Percentiles rank a stretch among this genome's conserved stretches.
These are phyloP conservation scores for Drymonia ruficornis DNA, from an alignment of 2,888 invertebrate genomes.

Conservation along the genomic window DNA sequence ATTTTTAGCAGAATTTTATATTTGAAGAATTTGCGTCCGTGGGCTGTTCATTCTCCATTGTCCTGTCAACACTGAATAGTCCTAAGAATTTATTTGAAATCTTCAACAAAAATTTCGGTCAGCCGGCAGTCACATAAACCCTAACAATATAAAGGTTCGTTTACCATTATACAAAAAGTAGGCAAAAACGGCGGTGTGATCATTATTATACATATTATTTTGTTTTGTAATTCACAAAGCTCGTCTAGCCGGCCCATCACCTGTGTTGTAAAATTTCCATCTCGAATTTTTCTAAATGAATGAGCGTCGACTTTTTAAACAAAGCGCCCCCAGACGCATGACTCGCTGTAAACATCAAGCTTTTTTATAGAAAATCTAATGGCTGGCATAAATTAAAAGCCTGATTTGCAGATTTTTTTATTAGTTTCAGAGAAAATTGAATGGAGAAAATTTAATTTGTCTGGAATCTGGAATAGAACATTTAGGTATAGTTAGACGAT, in stretches of 20 bases:
- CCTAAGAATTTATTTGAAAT: not conserved
- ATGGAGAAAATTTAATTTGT: not conserved
- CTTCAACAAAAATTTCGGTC: not conserved
- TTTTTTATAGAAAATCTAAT: slow-evolving; percentile 1
- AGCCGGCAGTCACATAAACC: not conserved
- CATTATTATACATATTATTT: not conserved
- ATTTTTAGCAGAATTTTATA: not conserved
- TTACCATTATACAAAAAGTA: not conserved
- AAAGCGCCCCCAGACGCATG: not conserved
- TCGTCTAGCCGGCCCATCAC: slow-evolving; percentile 1
- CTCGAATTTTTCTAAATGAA: not conserved
- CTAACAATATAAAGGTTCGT: not conserved
- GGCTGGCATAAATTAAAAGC: not conserved
- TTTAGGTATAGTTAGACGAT: not conserved
- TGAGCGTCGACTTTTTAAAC: slow-evolving; percentile 2
- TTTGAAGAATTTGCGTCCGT: not conserved
- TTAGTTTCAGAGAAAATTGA: slow-evolving; percentile 2
- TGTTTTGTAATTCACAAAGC: not conserved
- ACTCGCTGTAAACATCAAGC: not conserved
- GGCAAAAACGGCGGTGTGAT: not conserved
- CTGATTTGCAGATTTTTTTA: slow-evolving; percentile 6
- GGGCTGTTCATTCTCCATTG: not conserved
- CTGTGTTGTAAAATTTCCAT: not conserved
- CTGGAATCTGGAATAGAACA: not conserved
- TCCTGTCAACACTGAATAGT: not conserved